Evolutionary conservation across 2,797 vertebrate genomes (phyloP), one percentile per base, ranked within the genome.

Genomic region (Brotogeris chrysoptera): DNA sequence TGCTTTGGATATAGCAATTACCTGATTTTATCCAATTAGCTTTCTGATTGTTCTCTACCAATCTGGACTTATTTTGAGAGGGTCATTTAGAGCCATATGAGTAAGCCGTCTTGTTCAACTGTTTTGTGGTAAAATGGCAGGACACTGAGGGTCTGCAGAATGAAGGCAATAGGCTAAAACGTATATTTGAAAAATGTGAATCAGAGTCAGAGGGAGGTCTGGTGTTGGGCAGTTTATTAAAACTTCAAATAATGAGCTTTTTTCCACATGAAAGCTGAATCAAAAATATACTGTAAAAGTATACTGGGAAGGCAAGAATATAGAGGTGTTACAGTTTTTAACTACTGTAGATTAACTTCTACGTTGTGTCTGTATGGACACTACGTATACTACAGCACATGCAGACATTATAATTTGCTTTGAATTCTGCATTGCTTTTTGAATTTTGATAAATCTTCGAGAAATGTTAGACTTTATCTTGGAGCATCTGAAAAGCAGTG

Each of bases 1-100:
- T 93, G 49, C 60, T 79, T 80, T 88, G 38, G 92, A 60, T 88
- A 23, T 61, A 77, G 68, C 44, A 79, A 68, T 87, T 94, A 69
- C 79, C 73, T 68, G 32, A 71, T 85, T 86, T 57, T 93, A 5
- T 74, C 68, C 77, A 50, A 53, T 87, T 72, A 83, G 28, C 28
- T 92, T 72, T 74, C 12, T 90, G 49, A 55, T 85, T 69, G 24
- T 88, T 93, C 41, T 49, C 39, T 86, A 61, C 28, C 25, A 46
- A 21, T 70, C 41, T 79, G 69, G 46, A 70, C 23, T 65, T 91
- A 46, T 59, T 94, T 84, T 84, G 77, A 80, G 86, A 72, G 50
- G 44, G 55, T 18, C 27, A 15, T 79, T 91, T 78, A 47, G 34
- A 91, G 52, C 18, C 11, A 7, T 57, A 36, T n/a, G 34, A 86